Percentiles rank a stretch among this genome's conserved stretches.
phyloP scores from a whole-genome alignment of 2,113 vertebrate genomes.

The Pogona vitticeps region DNA sequence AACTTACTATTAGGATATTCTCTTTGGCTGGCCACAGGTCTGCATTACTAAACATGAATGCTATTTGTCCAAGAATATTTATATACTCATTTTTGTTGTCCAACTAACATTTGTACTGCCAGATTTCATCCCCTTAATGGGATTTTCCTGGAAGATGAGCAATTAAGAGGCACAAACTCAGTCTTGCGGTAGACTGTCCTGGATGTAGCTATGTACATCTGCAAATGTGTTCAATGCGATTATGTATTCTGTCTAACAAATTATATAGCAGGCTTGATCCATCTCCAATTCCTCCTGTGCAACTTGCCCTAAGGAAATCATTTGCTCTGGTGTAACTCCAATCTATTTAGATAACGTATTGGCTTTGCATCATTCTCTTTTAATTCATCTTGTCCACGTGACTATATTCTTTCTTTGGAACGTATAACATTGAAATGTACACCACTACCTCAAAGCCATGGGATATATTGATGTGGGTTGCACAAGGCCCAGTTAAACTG shows the following conservation, averaged over 20 bases:
- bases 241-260: not conserved
- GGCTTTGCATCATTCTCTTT: not conserved
- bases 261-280: slow-evolving; percentile 7
- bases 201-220: not conserved
- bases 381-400: not conserved
- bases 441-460: not conserved
- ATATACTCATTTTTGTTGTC: not conserved
- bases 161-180: slow-evolving; percentile 16
- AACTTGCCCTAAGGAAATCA: not conserved
- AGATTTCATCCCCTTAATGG: slow-evolving; percentile 28
- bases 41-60: not conserved
- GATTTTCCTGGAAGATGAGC: slow-evolving; percentile 28
- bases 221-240: slow-evolving; percentile 10
- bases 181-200: slow-evolving; percentile 2
- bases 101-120: slow-evolving; percentile 19
- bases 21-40: not conserved
- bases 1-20: not conserved
- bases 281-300: not conserved
- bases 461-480: not conserved
- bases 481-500: not conserved
- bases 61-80: not conserved
- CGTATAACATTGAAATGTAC: not conserved
- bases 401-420: not conserved
- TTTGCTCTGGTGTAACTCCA: not conserved
- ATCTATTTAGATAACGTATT: not conserved